phyloP scores from a whole-genome alignment of 2,113 vertebrate species.

The Myotis yumanensis region DNA sequence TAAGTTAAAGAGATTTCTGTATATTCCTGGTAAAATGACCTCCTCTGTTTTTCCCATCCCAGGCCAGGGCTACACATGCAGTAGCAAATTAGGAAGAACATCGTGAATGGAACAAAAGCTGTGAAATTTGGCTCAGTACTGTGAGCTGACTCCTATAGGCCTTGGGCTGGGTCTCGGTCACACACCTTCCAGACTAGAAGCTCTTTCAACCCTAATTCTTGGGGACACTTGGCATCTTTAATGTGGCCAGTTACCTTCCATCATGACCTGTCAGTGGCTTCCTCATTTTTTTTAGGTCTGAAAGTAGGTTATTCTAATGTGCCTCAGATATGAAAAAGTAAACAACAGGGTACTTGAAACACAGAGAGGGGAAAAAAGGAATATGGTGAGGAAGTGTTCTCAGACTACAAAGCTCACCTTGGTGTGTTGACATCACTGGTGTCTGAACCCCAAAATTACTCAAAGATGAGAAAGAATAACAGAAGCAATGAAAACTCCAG shows the following conservation, averaged over 20 bases:
- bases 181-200: rapidly evolving
- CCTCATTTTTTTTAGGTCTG: not conserved
- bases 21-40: not conserved
- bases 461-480: not conserved
- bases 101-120: too few relatives aligned
- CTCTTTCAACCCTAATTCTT: not conserved
- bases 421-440: not conserved
- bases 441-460: not conserved
- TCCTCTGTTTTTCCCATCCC: not conserved
- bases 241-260: not conserved
- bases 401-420: not conserved
- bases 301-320: not conserved
- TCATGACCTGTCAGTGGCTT: not conserved
- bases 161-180: rapidly evolving
- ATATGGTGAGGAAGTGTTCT: not conserved
- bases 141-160: not conserved
- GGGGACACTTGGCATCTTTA: not conserved
- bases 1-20: not conserved
- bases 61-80: not conserved
- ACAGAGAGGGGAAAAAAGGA: not conserved
- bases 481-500: not conserved
- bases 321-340: not conserved
- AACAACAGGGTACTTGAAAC: not conserved
- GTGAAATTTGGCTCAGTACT: rapidly evolving
- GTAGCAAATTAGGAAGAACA: not conserved